Conservation (phyloP, 2,113 vertebrate species). For the Mobula hypostoma region DNA sequence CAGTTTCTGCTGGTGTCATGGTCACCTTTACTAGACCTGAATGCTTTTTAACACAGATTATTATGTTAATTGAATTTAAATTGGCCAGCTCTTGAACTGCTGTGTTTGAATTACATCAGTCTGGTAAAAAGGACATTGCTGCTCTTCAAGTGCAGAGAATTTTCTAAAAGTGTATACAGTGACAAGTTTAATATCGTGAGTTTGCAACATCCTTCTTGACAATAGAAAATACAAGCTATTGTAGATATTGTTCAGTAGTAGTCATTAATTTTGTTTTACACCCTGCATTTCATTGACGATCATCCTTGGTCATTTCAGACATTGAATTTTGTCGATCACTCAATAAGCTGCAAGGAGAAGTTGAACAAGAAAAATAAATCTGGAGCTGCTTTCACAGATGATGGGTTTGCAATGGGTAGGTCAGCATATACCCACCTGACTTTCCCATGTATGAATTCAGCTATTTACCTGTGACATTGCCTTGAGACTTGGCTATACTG, state of each 20-base stretch:
- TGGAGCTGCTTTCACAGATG: conserved; percentile 93
- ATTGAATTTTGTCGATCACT: conserved; percentile 95
- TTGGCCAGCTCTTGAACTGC: no score
- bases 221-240: not conserved
- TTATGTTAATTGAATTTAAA: no score
- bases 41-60: no score
- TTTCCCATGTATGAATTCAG: not conserved
- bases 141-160: no score
- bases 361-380: conserved; percentile 97
- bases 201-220: not conserved
- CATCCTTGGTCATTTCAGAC: conserved; percentile 59
- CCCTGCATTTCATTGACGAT: not conserved
- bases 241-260: not conserved
- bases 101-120: no score
- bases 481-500: not conserved
- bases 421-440: not conserved
- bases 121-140: no score
- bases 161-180: no score
- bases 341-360: conserved; percentile 94
- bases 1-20: no score
- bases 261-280: not conserved
- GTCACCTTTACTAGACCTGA: no score
- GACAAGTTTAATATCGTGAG: no score
- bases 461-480: not conserved
- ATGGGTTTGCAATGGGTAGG: conserved; percentile 98